Percentiles rank a stretch among this genome's conserved stretches.
phyloP scores from a whole-genome alignment of 2,113 vertebrate species.

The Perognathus longimembris region DNA sequence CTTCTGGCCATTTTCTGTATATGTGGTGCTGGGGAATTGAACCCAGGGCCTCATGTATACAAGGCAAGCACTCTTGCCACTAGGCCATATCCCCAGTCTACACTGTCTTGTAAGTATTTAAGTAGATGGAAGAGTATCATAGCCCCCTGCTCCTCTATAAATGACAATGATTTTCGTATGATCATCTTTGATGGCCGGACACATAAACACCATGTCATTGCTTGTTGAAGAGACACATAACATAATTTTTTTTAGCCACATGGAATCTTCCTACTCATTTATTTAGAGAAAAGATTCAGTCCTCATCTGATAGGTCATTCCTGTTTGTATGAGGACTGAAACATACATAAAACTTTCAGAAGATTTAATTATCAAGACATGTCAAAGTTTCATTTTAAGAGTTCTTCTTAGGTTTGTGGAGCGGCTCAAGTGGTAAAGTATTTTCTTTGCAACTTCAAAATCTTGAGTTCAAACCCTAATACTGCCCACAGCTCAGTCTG shows the following conservation, averaged over 20 bases:
- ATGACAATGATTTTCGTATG: not conserved
- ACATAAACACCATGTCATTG: not conserved
- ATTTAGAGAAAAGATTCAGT: constrained; percentile 36
- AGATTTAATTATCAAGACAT: constrained; percentile 35
- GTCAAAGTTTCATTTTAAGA: constrained; percentile 43
- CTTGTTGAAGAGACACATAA: not conserved
- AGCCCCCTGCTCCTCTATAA: not conserved
- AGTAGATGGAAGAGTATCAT: not conserved
- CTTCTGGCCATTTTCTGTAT: too few species aligned
- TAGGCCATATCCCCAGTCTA: too few species aligned
- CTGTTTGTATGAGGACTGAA: not conserved
- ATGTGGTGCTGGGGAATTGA: too few species aligned
- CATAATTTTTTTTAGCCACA: not conserved
- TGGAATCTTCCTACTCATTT: not conserved
- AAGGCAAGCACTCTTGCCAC: too few species aligned
- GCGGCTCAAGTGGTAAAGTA: not conserved
- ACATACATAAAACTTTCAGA: constrained; percentile 13
- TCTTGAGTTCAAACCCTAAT: too few species aligned
- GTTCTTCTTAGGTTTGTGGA: not conserved
- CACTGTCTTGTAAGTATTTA: not conserved
- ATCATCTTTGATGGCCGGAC: not conserved
- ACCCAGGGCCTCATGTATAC: too few species aligned
- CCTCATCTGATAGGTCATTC: not conserved
- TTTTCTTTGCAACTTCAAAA: not conserved
- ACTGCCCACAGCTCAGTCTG: too few species aligned